Conservation (phyloP, 2,113 vertebrate species). For the Triplophysa siluroides region DNA sequence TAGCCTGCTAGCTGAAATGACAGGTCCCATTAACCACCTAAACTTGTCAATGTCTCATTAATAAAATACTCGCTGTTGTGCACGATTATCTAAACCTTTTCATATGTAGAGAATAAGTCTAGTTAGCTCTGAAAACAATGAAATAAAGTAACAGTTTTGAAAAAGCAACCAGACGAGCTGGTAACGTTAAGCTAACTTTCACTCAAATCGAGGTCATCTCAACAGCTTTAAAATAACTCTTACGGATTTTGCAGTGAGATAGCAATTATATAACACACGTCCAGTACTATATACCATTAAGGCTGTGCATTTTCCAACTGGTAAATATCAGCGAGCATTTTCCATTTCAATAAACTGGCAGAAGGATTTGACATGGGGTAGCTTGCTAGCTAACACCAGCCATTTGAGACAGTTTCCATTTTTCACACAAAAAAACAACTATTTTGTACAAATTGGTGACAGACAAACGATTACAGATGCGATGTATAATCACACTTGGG, state of each 20-base stretch:
- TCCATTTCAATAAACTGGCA: conserved; percentile 6
- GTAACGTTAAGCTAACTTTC: conserved; percentile 18
- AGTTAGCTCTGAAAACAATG: background rate
- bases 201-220: conserved; percentile 38
- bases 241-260: background rate
- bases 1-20: conserved; percentile 34
- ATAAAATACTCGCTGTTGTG: background rate
- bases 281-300: background rate
- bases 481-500: background rate
- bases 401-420: background rate
- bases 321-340: background rate
- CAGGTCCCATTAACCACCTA: conserved; percentile 19
- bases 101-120: background rate
- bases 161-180: background rate
- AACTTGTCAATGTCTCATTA: conserved; percentile 38
- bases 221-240: background rate
- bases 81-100: background rate
- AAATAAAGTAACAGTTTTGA: background rate
- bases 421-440: background rate
- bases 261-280: background rate
- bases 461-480: background rate
- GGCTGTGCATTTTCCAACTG: background rate
- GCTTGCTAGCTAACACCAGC: conserved; percentile 33
- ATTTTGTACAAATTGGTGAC: background rate
- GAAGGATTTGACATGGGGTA: conserved; percentile 31